These are phyloP conservation scores for Scomber colias DNA, from an alignment of 2,113 vertebrate species.

Conservation along the genomic window DNA sequence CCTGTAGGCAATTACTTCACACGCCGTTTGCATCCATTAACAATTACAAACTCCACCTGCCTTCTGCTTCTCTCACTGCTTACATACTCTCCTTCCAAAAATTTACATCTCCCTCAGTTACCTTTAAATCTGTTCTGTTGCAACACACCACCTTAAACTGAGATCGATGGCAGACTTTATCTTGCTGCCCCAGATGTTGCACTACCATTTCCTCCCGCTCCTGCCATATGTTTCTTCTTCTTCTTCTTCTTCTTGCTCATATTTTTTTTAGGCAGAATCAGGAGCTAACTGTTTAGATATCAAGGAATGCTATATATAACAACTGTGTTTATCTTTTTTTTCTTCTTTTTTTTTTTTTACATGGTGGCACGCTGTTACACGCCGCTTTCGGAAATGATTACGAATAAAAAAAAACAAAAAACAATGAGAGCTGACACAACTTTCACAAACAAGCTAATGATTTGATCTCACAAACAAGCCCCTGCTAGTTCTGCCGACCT, in stretches of 20 bases:
- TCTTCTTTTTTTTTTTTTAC: too few species aligned
- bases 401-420: constrained; percentile 3
- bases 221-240: constrained; percentile 26
- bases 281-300: constrained; percentile 24
- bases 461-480: constrained; percentile 60
- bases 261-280: background rate
- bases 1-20: background rate
- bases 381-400: background rate
- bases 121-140: constrained; percentile 39
- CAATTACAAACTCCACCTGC: constrained; percentile 18
- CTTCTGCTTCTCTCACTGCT: constrained; percentile 22
- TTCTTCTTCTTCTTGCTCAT: background rate
- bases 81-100: background rate
- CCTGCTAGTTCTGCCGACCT: constrained; percentile 64
- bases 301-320: constrained; percentile 25
- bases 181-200: constrained; percentile 53
- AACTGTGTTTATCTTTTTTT: background rate
- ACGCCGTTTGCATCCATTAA: constrained; percentile 28
- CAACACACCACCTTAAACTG: constrained; percentile 17
- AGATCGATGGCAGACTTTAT: constrained; percentile 40
- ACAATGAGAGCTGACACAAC: constrained; percentile 46
- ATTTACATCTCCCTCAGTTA: constrained; percentile 8
- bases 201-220: background rate
- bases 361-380: background rate
- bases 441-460: constrained; percentile 66